Evolutionary conservation across 2,888 invertebrate species (phyloP).

Genomic region (Drosophila suboccidentalis): DNA sequence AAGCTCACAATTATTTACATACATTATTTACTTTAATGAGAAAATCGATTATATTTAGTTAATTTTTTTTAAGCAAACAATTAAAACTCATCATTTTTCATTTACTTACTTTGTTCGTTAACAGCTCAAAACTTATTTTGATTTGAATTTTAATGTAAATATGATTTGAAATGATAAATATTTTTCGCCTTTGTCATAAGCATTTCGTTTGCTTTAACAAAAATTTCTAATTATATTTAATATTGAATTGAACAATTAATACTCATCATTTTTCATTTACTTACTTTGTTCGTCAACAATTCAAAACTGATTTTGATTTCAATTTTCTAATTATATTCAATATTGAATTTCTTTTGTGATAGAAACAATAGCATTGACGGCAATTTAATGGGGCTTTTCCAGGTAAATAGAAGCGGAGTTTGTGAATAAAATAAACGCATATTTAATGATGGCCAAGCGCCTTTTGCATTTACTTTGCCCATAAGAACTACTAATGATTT

Average conservation of each 20-base stretch:
- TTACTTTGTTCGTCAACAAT: not conserved
- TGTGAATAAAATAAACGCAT: conserved; percentile 67
- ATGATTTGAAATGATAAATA: not conserved
- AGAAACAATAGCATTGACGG: conserved; percentile 37
- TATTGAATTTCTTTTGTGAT: conserved; percentile 17
- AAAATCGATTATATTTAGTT: not conserved
- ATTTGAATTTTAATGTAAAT: not conserved
- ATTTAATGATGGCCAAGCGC: conserved; percentile 59
- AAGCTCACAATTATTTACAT: too few species aligned
- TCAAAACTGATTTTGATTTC: conserved; percentile 1
- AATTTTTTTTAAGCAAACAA: not conserved
- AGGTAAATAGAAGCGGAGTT: conserved; percentile 9
- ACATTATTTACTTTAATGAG: too few species aligned
- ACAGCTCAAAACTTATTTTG: not conserved
- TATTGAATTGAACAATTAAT: conserved; percentile 3
- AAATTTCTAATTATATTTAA: conserved; percentile 14
- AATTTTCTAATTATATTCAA: too few species aligned
- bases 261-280: not conserved
- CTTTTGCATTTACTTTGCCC: conserved; percentile 19
- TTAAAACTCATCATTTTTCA: not conserved
- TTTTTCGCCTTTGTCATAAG: not conserved
- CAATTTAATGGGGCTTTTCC: conserved; percentile 32
- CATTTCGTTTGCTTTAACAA: not conserved
- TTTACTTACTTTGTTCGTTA: not conserved
- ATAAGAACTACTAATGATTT: conserved; percentile 67